phyloP scores from a whole-genome alignment of 1,140 invertebrate genomes.

The Amphibalanus amphitrite region DNA sequence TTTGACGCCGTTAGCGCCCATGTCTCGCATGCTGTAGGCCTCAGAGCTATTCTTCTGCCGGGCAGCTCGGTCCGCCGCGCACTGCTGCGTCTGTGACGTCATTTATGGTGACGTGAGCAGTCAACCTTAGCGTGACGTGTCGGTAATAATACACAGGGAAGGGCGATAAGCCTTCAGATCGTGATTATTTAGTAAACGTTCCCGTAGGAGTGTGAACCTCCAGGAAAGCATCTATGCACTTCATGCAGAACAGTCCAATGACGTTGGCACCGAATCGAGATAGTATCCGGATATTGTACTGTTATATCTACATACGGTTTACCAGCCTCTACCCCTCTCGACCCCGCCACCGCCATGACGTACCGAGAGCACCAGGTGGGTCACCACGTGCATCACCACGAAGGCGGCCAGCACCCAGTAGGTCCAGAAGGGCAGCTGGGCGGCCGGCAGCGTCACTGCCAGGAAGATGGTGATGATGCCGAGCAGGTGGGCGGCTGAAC shows the following conservation, averaged over 20 bases:
- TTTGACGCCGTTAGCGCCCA: conserved; percentile 18
- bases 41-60: background rate
- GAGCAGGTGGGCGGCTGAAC: conserved; percentile 78
- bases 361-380: conserved; percentile 77
- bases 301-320: conserved; percentile 19
- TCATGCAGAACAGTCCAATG: conserved; percentile 5
- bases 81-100: conserved; percentile 11
- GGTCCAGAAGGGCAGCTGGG: conserved; percentile 64
- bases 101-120: no score
- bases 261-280: conserved; percentile 10
- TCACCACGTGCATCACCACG: conserved; percentile 70
- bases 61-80: background rate
- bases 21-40: conserved; percentile 8
- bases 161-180: no score
- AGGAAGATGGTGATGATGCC: conserved; percentile 85
- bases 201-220: no score
- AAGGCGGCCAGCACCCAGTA: conserved; percentile 72
- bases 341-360: conserved; percentile 33
- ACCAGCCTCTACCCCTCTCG: conserved; percentile 9
- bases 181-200: no score
- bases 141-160: no score
- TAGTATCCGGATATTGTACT: conserved; percentile 13
- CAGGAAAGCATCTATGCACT: no score
- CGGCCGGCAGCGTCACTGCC: conserved; percentile 62
- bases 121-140: no score